A percentile compares a stretch with the other conserved stretches of the same genome.
These are phyloP conservation scores for Hepsetus odoe DNA, from an alignment of 2,113 vertebrate genomes.

Conservation along the genomic window DNA sequence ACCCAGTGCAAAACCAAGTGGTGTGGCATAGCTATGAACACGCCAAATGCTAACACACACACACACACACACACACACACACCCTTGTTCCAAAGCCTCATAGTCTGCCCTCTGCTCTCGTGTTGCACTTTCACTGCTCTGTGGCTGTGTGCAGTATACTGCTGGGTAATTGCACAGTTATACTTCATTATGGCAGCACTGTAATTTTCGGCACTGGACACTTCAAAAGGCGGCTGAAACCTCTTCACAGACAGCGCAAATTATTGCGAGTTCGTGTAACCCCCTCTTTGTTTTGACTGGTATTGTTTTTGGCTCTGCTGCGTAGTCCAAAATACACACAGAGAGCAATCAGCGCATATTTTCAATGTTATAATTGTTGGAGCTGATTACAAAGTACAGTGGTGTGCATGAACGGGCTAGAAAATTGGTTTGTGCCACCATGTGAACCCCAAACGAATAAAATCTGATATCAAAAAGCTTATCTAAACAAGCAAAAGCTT, in stretches of 20 bases:
- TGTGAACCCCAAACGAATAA: constrained; percentile 60
- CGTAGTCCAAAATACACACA: constrained; percentile 72
- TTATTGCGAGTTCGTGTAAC: constrained; percentile 69
- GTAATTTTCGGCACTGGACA: constrained; percentile 75
- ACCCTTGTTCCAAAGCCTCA: constrained; percentile 50
- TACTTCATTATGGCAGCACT: constrained; percentile 77
- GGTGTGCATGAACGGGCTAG: constrained; percentile 56
- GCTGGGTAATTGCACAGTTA: constrained; percentile 70
- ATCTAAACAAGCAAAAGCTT: constrained; percentile 49
- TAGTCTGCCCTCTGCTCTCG: constrained; percentile 52
- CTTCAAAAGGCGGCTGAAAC: constrained; percentile 72
- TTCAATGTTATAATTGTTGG: constrained; percentile 73
- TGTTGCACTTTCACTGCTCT: constrained; percentile 63
- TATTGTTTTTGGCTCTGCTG: constrained; percentile 64
- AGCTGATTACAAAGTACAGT: constrained; percentile 75
- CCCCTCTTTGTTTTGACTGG: constrained; percentile 68
- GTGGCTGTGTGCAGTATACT: constrained; percentile 48
- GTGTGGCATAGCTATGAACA: constrained; percentile 55
- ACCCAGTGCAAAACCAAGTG: constrained; percentile 65
- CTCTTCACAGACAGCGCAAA: constrained; percentile 69
- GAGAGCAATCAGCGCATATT: constrained; percentile 70
- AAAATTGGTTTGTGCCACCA: constrained; percentile 56
- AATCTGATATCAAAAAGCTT: constrained; percentile 38
- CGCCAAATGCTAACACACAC: constrained; percentile 33
- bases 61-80: constrained; percentile 34